These are phyloP conservation scores for Cololabis saira DNA, from an alignment of 2,113 vertebrate species.

Conservation along the genomic window DNA sequence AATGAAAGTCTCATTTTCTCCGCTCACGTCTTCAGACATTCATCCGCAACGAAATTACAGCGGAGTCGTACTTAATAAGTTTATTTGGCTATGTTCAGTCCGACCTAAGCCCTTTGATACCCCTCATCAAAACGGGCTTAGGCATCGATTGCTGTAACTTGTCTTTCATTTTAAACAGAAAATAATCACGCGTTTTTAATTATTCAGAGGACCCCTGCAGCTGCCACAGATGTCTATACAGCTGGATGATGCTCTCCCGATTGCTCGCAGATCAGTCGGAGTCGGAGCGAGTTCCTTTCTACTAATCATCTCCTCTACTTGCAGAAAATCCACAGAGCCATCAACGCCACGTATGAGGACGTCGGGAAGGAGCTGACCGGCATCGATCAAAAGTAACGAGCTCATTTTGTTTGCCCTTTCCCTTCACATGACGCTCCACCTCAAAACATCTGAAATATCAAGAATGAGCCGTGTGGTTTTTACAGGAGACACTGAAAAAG, in stretches of 20 bases:
- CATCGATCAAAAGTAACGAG: conserved; percentile 69
- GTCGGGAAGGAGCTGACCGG: conserved; percentile 69
- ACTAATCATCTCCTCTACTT: conserved; percentile 10
- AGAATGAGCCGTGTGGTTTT: neutral
- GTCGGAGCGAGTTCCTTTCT: conserved; percentile 3
- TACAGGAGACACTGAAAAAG: neutral
- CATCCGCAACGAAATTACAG: conserved; percentile 9
- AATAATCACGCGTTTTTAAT: conserved; percentile 26
- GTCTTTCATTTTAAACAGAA: conserved; percentile 3
- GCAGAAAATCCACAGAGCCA: conserved; percentile 93
- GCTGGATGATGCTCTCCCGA: conserved; percentile 13
- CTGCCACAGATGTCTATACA: conserved; percentile 25
- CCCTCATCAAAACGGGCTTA: conserved; percentile 26
- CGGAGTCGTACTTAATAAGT: neutral
- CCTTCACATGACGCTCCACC: neutral
- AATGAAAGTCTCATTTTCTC: conserved; percentile 9
- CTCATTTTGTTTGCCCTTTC: conserved; percentile 10
- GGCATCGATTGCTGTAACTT: conserved; percentile 24
- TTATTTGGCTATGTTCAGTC: neutral
- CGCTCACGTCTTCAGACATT: neutral
- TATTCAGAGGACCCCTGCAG: conserved; percentile 31
- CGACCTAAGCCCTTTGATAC: conserved; percentile 12
- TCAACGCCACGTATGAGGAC: conserved; percentile 84
- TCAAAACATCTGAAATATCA: neutral
- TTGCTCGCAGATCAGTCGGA: conserved; percentile 25